Conservation (phyloP, 2,888 invertebrate genomes). For the Baronia brevicornis region DNA sequence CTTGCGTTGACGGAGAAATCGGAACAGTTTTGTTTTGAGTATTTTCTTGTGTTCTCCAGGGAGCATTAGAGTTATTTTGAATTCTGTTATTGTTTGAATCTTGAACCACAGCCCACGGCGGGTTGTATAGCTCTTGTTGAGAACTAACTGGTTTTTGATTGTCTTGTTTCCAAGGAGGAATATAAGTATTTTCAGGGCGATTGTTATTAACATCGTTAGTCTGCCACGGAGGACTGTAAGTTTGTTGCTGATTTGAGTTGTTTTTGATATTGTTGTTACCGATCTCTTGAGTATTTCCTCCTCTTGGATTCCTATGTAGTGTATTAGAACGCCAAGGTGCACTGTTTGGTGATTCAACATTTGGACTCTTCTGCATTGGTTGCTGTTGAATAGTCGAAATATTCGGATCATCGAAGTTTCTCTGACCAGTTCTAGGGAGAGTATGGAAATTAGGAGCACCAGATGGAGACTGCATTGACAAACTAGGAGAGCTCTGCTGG, state of each 20-base stretch:
- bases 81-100: conserved; percentile 48
- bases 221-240: conserved; percentile 54
- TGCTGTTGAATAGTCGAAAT: conserved; percentile 31
- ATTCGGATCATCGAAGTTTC: conserved; percentile 41
- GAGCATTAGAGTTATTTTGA: conserved; percentile 37
- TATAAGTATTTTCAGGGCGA: conserved; percentile 35
- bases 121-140: conserved; percentile 43
- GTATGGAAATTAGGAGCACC: conserved; percentile 49
- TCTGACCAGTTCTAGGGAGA: conserved; percentile 50
- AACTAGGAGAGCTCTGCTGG: conserved; percentile 42
- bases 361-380: conserved; percentile 32
- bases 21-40: conserved; percentile 28
- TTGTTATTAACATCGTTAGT: conserved; percentile 46
- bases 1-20: conserved; percentile 29
- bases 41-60: conserved; percentile 44
- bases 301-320: conserved; percentile 46
- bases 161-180: conserved; percentile 52
- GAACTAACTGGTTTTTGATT: conserved; percentile 32
- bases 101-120: conserved; percentile 43
- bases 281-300: conserved; percentile 39
- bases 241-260: conserved; percentile 38
- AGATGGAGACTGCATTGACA: conserved; percentile 40
- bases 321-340: conserved; percentile 63
- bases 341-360: conserved; percentile 32
- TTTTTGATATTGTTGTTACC: conserved; percentile 39